Evolutionary conservation across 2,888 invertebrate species (phyloP), one percentile per base, ranked within the genome.

Genomic region (Mesorhabditis spiculigera): DNA sequence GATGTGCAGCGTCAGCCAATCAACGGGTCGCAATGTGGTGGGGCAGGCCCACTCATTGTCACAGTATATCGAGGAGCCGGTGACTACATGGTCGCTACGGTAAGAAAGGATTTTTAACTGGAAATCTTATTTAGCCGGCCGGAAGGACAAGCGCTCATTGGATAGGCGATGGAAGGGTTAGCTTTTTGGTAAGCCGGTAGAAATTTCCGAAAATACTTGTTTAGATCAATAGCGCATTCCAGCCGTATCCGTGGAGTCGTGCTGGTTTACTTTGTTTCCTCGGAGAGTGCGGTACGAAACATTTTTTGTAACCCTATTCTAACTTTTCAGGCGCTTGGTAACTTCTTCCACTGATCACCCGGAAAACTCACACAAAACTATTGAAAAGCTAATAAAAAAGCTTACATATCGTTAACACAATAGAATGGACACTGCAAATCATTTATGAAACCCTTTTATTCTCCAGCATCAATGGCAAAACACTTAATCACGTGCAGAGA

Each of bases 191-290:
- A 13, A 13, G 58, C n/a, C 58, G 8, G n/a, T 13, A 50, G 58
- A 50, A 50, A n/a, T 50, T 50, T 13, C 58, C 28, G 28, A 50
- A 50, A 50, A 50, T 50, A 13, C 8, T 50, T 50, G 10, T 50
- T n/a, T 13, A 50, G 8, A 13, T 50, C n/a, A 50, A 50, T 50
- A 10, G 10, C 8, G n/a, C 8, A 13, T 50, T 50, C 10, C 8
- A n/a, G 58, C 58, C 58, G n/a, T 13, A 13, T 50, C 58, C 58
- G n/a, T 50, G 58, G 58, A n/a, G 58, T 50, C 58, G 58, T 13
- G n/a, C 58, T 10, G 58, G n/a, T 50, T n/a, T 50, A 13, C n/a
- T 50, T 10, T 50, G 58, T 50, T 50, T 50, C 58, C n/a, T 50
- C 0, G 58, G 58, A 13, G 58, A 50, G n/a, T 50, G 58, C 58